Evolutionary conservation across 2,113 vertebrate genomes (phyloP).

Genomic region (Morone saxatilis): DNA sequence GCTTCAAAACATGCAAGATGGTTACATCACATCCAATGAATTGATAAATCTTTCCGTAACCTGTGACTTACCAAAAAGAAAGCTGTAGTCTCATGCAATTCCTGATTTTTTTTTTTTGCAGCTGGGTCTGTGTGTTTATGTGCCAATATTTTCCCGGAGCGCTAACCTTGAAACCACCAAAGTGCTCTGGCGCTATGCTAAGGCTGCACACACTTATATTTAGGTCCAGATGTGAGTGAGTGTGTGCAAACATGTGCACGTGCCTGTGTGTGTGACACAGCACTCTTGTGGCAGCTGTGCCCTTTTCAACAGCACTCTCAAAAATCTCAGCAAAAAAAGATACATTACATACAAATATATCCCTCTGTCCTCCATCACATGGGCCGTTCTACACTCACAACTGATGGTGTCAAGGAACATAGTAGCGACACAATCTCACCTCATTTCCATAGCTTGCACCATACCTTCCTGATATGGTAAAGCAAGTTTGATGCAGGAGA

Average conservation of each 20-base stretch:
- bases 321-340: constrained; percentile 23
- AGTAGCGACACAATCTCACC: constrained; percentile 3
- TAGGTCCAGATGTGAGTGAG: constrained; percentile 30
- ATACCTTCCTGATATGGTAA: background rate
- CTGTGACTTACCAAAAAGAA: constrained; percentile 4
- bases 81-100: constrained; percentile 7
- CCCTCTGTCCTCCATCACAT: background rate
- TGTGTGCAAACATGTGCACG: background rate
- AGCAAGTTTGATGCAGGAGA: constrained; percentile 18
- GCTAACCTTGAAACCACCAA: constrained; percentile 44
- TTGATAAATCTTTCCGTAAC: constrained; percentile 9
- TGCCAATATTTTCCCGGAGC: constrained; percentile 33
- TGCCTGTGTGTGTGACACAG: constrained; percentile 22
- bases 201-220: constrained; percentile 35
- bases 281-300: constrained; percentile 50
- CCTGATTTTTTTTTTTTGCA: constrained; percentile 16
- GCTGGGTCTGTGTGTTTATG: constrained; percentile 31
- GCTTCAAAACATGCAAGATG: constrained; percentile 4
- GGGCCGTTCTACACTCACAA: background rate
- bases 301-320: constrained; percentile 50
- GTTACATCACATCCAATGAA: background rate
- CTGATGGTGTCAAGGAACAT: constrained; percentile 1
- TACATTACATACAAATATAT: constrained; percentile 17
- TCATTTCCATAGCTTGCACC: constrained; percentile 19
- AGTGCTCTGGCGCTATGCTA: constrained; percentile 36